phyloP scores from a whole-genome alignment of 37 sponge, comb jelly and placozoan genomes.

The Beroe ovata region DNA sequence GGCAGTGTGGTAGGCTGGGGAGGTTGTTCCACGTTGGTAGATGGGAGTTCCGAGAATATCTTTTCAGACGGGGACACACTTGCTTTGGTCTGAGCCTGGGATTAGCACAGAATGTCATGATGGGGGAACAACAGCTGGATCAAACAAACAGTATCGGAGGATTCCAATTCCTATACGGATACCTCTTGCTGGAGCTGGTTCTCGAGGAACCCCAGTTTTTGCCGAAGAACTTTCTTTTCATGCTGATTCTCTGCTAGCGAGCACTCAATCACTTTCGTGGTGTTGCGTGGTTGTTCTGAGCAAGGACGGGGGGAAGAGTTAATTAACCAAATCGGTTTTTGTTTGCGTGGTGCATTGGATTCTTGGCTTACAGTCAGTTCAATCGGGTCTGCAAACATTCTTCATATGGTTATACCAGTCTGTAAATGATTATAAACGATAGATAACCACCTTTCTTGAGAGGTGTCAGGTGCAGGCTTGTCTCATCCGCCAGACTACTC shows the following conservation, averaged over 20 bases:
- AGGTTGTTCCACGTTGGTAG: neutral
- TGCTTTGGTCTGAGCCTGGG: slow-evolving; percentile 10
- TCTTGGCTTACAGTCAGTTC: too few relatives aligned
- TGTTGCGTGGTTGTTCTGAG: neutral
- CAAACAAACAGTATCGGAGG: too few relatives aligned
- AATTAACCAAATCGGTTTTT: too few relatives aligned
- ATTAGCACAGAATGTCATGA: too few relatives aligned
- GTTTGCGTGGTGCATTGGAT: too few relatives aligned
- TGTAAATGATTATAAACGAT: too few relatives aligned
- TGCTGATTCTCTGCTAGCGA: slow-evolving; percentile 18
- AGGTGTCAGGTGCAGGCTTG: neutral
- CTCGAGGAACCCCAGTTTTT: slow-evolving; percentile 23
- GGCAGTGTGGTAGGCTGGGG: neutral
- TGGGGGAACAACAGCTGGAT: too few relatives aligned
- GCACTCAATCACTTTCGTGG: neutral
- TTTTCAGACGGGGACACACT: neutral
- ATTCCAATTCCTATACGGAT: too few relatives aligned
- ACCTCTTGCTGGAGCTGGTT: slow-evolving; percentile 27
- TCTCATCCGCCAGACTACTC: neutral
- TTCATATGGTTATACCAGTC: too few relatives aligned
- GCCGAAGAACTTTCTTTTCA: neutral
- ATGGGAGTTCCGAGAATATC: neutral
- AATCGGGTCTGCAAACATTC: too few relatives aligned
- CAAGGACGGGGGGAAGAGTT: too few relatives aligned
- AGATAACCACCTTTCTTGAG: neutral